Evolutionary conservation across 2,888 invertebrate species (phyloP).

Genomic region (Eristalis intricaria): DNA sequence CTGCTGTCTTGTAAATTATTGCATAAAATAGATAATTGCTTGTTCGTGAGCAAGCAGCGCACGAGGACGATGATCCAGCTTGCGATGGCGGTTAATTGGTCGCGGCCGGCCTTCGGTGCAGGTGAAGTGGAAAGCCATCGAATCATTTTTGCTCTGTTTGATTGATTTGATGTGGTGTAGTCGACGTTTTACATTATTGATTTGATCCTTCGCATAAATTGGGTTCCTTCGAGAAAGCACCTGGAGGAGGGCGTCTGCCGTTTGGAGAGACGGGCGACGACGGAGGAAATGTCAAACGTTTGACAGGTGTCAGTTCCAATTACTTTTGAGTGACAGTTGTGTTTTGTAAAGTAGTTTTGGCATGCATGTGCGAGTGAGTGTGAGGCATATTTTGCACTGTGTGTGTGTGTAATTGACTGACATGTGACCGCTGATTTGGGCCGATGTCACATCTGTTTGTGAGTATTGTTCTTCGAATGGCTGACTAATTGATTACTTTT

Average conservation of each 20-base stretch:
- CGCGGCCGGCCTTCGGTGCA: background rate
- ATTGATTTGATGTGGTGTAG: constrained; percentile 10
- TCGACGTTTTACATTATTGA: background rate
- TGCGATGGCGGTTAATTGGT: background rate
- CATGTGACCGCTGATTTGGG: no score
- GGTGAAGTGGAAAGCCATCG: background rate
- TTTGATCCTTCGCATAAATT: background rate
- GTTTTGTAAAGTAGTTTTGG: background rate
- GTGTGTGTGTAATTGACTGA: no score
- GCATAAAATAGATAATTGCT: constrained; percentile 42
- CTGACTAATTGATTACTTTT: no score
- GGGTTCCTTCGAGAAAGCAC: background rate
- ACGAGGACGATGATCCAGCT: no score
- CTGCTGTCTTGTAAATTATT: constrained; percentile 27
- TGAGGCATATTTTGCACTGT: no score
- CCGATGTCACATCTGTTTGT: no score
- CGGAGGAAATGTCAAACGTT: background rate
- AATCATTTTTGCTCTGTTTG: background rate
- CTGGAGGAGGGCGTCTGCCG: background rate
- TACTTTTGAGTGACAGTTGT: constrained; percentile 17
- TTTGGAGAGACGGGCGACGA: no score
- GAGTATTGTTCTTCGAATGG: no score
- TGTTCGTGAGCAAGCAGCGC: background rate
- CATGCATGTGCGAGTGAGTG: background rate
- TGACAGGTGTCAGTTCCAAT: constrained; percentile 27